These are phyloP conservation scores for Acanthochromis polyacanthus DNA, from an alignment of 2,113 vertebrate species.

Conservation along the genomic window DNA sequence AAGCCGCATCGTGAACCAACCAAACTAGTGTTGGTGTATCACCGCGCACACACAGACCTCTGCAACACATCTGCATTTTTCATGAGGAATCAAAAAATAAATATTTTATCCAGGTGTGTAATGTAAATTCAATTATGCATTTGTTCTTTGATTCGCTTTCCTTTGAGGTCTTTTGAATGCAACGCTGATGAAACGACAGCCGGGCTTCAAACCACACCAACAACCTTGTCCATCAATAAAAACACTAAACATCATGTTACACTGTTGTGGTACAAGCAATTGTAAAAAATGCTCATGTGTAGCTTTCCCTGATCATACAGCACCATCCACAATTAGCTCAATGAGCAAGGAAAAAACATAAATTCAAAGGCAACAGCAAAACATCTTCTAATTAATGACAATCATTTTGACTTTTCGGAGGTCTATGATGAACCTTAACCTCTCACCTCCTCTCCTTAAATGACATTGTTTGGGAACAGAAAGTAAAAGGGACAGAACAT, in stretches of 20 bases:
- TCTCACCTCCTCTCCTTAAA: no score
- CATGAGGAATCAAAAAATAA: conserved; percentile 73
- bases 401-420: not conserved
- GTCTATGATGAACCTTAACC: not conserved
- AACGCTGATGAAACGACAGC: conserved; percentile 61
- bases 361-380: not conserved
- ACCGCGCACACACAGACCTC: not conserved
- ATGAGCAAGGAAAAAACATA: not conserved
- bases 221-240: conserved; percentile 34
- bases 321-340: not conserved
- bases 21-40: not conserved
- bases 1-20: conserved; percentile 32
- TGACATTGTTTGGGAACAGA: not conserved
- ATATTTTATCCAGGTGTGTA: conserved; percentile 74
- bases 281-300: not conserved
- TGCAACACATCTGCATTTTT: conserved; percentile 65
- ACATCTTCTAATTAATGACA: conserved; percentile 8
- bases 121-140: conserved; percentile 77
- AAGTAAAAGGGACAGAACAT: not conserved
- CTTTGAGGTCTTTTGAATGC: conserved; percentile 71
- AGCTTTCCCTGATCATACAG: not conserved
- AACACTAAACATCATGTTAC: conserved; percentile 28
- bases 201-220: conserved; percentile 53
- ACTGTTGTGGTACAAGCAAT: not conserved
- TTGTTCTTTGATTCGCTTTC: conserved; percentile 73